These are phyloP conservation scores for Chironomus striatipennis DNA, from an alignment of 1,140 invertebrate species.

Conservation along the genomic window DNA sequence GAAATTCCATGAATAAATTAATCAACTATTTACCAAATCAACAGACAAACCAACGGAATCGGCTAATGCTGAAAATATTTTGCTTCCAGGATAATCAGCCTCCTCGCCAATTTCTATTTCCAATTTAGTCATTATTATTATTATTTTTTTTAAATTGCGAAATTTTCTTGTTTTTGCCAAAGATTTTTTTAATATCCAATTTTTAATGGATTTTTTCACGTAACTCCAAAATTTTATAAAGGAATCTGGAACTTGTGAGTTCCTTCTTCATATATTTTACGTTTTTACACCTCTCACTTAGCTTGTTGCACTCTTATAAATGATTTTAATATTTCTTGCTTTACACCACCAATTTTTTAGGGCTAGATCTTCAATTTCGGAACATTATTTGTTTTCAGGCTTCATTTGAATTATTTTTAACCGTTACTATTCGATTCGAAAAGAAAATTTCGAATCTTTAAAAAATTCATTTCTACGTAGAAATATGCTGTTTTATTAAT, in stretches of 20 bases:
- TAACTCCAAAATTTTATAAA: neutral
- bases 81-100: conserved; percentile 48
- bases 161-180: neutral
- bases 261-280: neutral
- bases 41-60: conserved; percentile 48
- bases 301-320: neutral
- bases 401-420: no score
- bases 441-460: no score
- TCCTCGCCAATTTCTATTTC: conserved; percentile 30
- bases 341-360: no score
- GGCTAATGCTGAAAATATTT: conserved; percentile 49
- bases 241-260: neutral
- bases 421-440: no score
- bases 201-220: neutral
- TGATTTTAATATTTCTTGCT: no score
- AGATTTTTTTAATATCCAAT: neutral
- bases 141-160: neutral
- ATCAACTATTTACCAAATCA: conserved; percentile 48
- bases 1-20: neutral
- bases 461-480: no score
- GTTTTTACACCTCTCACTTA: neutral
- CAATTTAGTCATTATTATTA: conserved; percentile 23
- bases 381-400: no score
- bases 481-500: no score
- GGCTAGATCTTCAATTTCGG: no score